A percentile compares a stretch with the other conserved stretches of the same genome.
Evolutionary conservation across 2,888 invertebrate genomes (phyloP).

Genomic region (Ischnus inquisitorius): DNA sequence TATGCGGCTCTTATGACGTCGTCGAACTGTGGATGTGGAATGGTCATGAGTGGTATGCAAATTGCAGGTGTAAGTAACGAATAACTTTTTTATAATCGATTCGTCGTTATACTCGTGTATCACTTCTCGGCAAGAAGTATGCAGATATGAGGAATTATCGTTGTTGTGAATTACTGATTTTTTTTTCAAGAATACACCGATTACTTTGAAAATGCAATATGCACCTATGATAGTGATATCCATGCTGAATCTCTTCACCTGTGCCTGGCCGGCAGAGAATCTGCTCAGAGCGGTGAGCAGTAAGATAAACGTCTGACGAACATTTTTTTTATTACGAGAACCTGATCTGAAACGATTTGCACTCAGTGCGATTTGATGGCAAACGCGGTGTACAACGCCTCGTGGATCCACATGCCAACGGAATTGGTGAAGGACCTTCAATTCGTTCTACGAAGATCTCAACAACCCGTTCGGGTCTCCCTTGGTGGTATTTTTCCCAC

Average conservation of each 20-base stretch:
- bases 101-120: too few relatives aligned
- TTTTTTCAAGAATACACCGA: constrained; percentile 36
- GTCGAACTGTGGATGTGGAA: neutral
- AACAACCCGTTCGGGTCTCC: constrained; percentile 59
- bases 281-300: constrained; percentile 54
- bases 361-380: constrained; percentile 12
- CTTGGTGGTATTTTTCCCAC: constrained; percentile 61
- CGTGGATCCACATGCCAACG: constrained; percentile 8
- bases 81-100: neutral
- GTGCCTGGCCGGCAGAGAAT: constrained; percentile 60
- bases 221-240: constrained; percentile 10
- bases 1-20: neutral
- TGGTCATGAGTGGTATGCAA: constrained; percentile 64
- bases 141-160: neutral
- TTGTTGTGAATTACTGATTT: neutral
- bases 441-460: constrained; percentile 47
- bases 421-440: constrained; percentile 14
- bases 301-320: neutral
- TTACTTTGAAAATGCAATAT: constrained; percentile 42
- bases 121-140: neutral
- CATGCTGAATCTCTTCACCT: constrained; percentile 48
- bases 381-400: constrained; percentile 7
- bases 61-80: constrained; percentile 21
- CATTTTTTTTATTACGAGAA: neutral
- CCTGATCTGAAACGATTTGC: too few relatives aligned